These are phyloP conservation scores for Melanostoma mellinum DNA, from an alignment of 2,888 invertebrate genomes.

Conservation along the genomic window DNA sequence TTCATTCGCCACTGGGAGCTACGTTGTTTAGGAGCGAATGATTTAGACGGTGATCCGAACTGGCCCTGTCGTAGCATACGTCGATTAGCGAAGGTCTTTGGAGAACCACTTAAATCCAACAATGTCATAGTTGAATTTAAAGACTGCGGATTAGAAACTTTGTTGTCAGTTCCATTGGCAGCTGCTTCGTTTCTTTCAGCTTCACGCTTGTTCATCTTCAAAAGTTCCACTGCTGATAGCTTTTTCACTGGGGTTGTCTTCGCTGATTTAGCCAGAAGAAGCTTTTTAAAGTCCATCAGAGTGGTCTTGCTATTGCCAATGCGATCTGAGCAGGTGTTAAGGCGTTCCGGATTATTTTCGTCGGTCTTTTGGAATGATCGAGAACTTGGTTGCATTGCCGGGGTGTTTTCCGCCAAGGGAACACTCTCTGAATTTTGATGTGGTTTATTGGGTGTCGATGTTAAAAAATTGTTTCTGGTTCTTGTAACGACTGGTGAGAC, in stretches of 20 bases:
- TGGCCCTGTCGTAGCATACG: constrained; percentile 83
- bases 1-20: constrained; percentile 83
- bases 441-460: constrained; percentile 86
- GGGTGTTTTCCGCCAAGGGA: constrained; percentile 72
- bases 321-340: constrained; percentile 85
- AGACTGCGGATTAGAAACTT: constrained; percentile 65
- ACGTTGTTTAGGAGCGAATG: constrained; percentile 83
- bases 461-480: constrained; percentile 85
- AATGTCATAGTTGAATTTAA: constrained; percentile 84
- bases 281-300: constrained; percentile 91
- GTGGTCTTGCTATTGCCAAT: constrained; percentile 89
- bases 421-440: constrained; percentile 65
- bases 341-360: constrained; percentile 79
- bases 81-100: constrained; percentile 87
- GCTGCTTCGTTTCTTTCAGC: constrained; percentile 77
- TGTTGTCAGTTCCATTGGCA: constrained; percentile 37
- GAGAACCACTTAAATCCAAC: constrained; percentile 87
- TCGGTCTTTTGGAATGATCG: constrained; percentile 77
- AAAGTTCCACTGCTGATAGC: constrained; percentile 90
- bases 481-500: constrained; percentile 88
- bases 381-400: constrained; percentile 77
- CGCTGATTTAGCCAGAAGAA: constrained; percentile 89
- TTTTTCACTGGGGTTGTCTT: constrained; percentile 85
- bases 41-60: constrained; percentile 84
- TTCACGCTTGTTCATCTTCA: constrained; percentile 84